Evolutionary conservation across 2,113 vertebrate species (phyloP).

Genomic region (Aspiorhynchus laticeps): DNA sequence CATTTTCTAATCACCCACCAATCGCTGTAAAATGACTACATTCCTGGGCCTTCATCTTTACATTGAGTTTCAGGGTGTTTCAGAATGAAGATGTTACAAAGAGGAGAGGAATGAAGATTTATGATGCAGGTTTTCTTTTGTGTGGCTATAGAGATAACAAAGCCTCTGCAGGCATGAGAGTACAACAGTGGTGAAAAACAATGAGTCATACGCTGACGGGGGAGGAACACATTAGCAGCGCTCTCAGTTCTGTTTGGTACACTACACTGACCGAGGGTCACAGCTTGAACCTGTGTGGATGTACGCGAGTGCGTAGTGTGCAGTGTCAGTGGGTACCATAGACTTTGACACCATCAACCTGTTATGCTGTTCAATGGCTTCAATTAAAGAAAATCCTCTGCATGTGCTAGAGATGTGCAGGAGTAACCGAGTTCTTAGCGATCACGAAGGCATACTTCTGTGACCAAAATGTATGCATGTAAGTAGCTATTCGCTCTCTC

Average conservation of each 20-base stretch:
- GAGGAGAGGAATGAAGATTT: conserved; percentile 20
- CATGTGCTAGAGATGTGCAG: neutral
- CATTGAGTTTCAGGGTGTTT: neutral
- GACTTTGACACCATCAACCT: neutral
- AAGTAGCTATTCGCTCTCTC: neutral
- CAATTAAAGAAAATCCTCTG: neutral
- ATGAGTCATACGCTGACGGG: conserved; percentile 50
- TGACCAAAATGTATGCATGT: neutral
- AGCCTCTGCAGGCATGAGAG: conserved; percentile 15
- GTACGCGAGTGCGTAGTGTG: neutral
- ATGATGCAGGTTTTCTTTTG: conserved; percentile 1
- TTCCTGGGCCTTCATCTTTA: neutral
- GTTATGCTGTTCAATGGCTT: neutral
- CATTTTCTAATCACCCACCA: neutral
- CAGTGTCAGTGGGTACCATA: neutral
- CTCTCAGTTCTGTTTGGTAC: conserved; percentile 36
- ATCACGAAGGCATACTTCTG: conserved; percentile 34
- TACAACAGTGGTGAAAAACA: conserved; percentile 37
- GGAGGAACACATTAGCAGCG: conserved; percentile 46
- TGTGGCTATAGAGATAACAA: conserved; percentile 35
- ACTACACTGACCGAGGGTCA: conserved; percentile 25
- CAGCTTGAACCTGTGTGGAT: conserved; percentile 21
- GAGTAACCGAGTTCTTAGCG: neutral
- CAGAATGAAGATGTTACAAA: conserved; percentile 11
- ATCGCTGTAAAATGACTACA: neutral